A percentile compares a stretch with the other conserved stretches of the same genome.
Evolutionary conservation across 2,888 invertebrate species (phyloP).

Genomic region (Lucinisca nassula): DNA sequence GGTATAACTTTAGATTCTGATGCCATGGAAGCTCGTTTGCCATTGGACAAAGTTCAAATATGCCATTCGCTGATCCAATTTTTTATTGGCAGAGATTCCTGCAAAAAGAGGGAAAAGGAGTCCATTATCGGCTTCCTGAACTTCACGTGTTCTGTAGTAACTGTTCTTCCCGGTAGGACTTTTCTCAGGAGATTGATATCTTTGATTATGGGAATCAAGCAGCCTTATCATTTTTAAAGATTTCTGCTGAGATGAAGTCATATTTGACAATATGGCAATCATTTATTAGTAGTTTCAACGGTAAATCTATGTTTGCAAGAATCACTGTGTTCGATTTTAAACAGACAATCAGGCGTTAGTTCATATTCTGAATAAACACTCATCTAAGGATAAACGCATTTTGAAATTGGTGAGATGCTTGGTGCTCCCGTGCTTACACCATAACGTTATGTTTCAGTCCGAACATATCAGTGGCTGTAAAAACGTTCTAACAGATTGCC

Average conservation of each 20-base stretch:
- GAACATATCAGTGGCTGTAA: neutral
- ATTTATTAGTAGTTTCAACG: neutral
- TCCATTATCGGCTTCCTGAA: constrained; percentile 27
- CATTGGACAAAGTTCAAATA: neutral
- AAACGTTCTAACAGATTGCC: constrained; percentile 10
- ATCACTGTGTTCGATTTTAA: no score
- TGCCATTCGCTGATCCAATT: neutral
- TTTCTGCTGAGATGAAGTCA: neutral
- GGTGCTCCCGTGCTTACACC: neutral
- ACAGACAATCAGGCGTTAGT: no score
- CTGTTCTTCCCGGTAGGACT: constrained; percentile 30
- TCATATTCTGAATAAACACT: neutral
- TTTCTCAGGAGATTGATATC: constrained; percentile 11
- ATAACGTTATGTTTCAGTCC: neutral
- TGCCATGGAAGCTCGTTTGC: neutral
- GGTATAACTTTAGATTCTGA: neutral
- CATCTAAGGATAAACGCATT: neutral
- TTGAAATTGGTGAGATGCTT: neutral
- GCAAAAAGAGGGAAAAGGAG: constrained; percentile 22
- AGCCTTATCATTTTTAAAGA: neutral
- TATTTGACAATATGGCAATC: neutral
- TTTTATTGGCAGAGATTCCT: neutral
- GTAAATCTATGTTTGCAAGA: neutral
- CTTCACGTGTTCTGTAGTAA: constrained; percentile 20
- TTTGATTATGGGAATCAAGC: neutral